Evolutionary conservation across 1,140 invertebrate genomes (phyloP).

Genomic region (Adelges cooleyi): DNA sequence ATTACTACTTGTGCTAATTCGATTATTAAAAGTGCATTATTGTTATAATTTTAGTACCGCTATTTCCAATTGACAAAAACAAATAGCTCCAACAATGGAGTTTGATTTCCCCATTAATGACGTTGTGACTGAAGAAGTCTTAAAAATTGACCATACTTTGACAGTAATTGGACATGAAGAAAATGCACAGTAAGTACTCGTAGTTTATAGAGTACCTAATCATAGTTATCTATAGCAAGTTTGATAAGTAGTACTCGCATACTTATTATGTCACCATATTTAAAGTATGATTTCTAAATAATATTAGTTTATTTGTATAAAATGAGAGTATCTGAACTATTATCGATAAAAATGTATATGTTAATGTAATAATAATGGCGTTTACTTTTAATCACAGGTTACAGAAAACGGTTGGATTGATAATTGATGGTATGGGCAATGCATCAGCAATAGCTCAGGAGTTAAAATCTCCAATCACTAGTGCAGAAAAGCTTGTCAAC

Average conservation of each 20-base stretch:
- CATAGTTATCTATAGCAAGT: neutral
- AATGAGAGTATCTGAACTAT: neutral
- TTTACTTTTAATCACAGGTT: neutral
- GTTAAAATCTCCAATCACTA: constrained; percentile 56
- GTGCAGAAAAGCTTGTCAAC: constrained; percentile 50
- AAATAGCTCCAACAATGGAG: neutral
- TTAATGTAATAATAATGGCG: too few species aligned
- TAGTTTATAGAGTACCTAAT: neutral
- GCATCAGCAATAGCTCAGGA: constrained; percentile 59
- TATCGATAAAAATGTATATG: too few species aligned
- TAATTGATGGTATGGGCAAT: constrained; percentile 57
- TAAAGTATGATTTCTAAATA: neutral
- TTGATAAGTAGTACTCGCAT: neutral
- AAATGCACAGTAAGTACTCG: neutral
- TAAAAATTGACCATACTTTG: neutral
- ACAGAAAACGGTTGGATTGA: constrained; percentile 33
- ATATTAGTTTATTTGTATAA: neutral
- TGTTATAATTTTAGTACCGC: too few species aligned
- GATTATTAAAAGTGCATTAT: too few species aligned
- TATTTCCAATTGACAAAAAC: too few species aligned
- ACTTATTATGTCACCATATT: neutral
- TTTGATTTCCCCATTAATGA: neutral
- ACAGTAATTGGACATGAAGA: neutral
- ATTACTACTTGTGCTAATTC: too few species aligned
- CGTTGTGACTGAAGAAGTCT: neutral